A percentile compares a stretch with the other conserved stretches of the same genome.
Conservation (phyloP, 2,113 vertebrate genomes). For the Lutjanus erythropterus region DNA sequence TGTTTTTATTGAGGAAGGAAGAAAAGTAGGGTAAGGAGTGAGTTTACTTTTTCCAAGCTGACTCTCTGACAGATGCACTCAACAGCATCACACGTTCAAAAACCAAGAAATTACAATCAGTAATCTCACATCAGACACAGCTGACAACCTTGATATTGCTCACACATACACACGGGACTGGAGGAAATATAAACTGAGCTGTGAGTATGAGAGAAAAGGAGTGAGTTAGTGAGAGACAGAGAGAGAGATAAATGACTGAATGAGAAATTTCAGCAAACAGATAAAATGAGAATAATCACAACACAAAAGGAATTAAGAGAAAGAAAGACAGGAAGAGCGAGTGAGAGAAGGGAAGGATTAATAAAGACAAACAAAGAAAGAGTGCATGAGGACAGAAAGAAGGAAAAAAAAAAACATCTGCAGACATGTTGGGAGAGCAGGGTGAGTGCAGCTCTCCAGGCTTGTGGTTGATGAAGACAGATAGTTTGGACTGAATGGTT, state of each 20-base stretch:
- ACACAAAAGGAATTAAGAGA: neutral
- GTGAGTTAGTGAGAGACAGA: neutral
- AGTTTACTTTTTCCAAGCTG: neutral
- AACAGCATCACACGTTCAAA: neutral
- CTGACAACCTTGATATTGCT: neutral
- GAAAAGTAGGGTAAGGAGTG: neutral
- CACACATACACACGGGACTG: no score
- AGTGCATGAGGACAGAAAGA: neutral
- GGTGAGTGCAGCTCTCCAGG: conserved; percentile 19
- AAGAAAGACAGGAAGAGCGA: neutral
- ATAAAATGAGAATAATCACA: neutral
- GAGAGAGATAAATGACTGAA: neutral
- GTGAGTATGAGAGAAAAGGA: neutral
- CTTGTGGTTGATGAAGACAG: conserved; percentile 51
- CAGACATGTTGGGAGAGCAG: conserved; percentile 11
- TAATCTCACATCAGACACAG: neutral
- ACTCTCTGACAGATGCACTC: neutral
- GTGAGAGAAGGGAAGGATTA: neutral
- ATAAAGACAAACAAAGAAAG: neutral
- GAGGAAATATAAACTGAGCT: no score
- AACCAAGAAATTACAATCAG: neutral
- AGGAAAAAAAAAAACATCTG: neutral
- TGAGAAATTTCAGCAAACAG: neutral
- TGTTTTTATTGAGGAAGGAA: neutral
- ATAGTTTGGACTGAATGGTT: conserved; percentile 47